Percentiles rank a stretch among this genome's conserved stretches.
Conservation (phyloP, 2,113 vertebrate species). For the Benitochromis conjunctus region DNA sequence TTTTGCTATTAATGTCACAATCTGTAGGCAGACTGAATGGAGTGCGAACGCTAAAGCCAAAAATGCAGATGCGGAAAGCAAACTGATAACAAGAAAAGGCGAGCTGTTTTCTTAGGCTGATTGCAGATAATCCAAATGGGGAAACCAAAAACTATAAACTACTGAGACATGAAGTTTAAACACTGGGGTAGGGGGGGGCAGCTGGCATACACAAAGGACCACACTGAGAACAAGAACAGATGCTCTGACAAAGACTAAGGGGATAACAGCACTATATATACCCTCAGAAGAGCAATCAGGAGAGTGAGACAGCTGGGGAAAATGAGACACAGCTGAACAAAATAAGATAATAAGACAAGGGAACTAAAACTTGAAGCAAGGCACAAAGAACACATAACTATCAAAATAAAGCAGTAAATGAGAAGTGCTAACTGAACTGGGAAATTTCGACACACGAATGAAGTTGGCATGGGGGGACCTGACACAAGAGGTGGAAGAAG, state of each 20-base stretch:
- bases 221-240: background rate
- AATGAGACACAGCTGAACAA: background rate
- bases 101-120: background rate
- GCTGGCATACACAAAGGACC: background rate
- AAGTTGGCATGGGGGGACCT: background rate
- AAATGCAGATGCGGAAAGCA: background rate
- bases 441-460: background rate
- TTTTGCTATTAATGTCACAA: background rate
- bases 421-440: background rate
- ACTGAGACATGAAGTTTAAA: background rate
- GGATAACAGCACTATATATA: background rate
- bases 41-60: background rate
- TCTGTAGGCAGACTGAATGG: background rate
- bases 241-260: background rate
- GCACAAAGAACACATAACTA: background rate
- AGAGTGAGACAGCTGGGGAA: background rate
- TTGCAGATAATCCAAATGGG: background rate
- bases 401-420: background rate
- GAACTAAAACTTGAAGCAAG: background rate
- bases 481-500: background rate
- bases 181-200: background rate
- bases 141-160: background rate
- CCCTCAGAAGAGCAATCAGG: background rate
- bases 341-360: background rate
- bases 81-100: background rate